Evolutionary conservation across 2,888 invertebrate species (phyloP).

Genomic region (Andrena fulva): DNA sequence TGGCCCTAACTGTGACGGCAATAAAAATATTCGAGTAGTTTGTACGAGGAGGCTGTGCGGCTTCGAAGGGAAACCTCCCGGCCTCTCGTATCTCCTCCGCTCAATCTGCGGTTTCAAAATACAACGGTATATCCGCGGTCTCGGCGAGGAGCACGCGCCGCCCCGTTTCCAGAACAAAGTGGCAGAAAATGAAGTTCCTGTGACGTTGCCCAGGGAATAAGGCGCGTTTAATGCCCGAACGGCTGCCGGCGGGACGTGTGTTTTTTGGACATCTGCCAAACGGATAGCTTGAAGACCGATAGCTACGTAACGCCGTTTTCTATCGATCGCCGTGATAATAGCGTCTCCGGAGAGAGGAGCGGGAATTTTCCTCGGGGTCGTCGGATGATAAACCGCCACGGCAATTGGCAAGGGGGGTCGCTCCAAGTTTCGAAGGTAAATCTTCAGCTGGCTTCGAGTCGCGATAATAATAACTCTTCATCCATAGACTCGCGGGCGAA

Average conservation of each 20-base stretch:
- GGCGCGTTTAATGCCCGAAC: slow-evolving; percentile 7
- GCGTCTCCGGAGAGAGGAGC: not conserved
- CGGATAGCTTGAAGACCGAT: slow-evolving; percentile 27
- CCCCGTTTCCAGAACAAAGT: too few relatives aligned
- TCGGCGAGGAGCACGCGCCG: too few relatives aligned
- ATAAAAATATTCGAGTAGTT: too few relatives aligned
- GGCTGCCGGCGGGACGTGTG: slow-evolving; percentile 16
- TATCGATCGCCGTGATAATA: slow-evolving; percentile 55
- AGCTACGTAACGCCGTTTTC: slow-evolving; percentile 30
- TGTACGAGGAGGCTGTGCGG: too few relatives aligned
- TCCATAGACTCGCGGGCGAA: not conserved
- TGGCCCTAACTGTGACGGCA: not conserved
- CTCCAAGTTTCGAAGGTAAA: slow-evolving; percentile 19
- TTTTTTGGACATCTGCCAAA: slow-evolving; percentile 35
- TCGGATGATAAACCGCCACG: slow-evolving; percentile 10
- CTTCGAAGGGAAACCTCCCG: too few relatives aligned
- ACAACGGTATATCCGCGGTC: too few relatives aligned
- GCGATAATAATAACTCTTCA: slow-evolving; percentile 1
- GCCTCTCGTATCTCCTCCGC: too few relatives aligned
- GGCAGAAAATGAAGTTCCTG: not conserved
- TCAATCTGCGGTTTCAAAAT: too few relatives aligned
- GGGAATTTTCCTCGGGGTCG: slow-evolving; percentile 23
- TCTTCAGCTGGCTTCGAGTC: not conserved
- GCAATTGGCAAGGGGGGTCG: not conserved
- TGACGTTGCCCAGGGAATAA: not conserved